Conservation (phyloP, 2,797 vertebrate species). For the Catharus ustulatus region DNA sequence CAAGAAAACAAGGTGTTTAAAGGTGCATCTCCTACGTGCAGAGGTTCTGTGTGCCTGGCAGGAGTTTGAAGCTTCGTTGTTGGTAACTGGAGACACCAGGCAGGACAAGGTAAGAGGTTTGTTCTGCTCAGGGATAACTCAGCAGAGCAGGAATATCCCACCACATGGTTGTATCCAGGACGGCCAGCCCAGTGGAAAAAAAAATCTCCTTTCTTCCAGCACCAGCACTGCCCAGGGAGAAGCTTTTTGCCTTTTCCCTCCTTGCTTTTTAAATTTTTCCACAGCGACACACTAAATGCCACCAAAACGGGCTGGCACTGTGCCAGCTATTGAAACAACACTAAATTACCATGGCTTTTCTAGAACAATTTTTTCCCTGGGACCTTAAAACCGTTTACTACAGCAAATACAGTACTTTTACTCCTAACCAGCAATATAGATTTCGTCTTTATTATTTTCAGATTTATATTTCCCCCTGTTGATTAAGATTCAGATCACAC, state of each 20-base stretch:
- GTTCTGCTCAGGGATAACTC: not conserved
- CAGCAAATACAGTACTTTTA: slow-evolving; percentile 53
- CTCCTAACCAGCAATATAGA: slow-evolving; percentile 64
- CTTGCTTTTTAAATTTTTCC: slow-evolving; percentile 1
- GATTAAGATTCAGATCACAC: slow-evolving; percentile 68
- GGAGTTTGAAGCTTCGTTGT: not conserved
- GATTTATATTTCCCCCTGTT: slow-evolving; percentile 55
- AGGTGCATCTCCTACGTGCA: not conserved
- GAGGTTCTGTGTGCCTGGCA: not conserved
- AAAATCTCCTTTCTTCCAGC: not conserved
- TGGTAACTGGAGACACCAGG: not conserved
- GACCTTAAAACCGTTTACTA: slow-evolving; percentile 27
- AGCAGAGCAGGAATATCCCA: not conserved
- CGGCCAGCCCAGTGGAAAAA: accelerated
- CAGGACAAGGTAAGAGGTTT: not conserved
- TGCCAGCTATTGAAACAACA: slow-evolving; percentile 14
- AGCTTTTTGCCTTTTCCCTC: not conserved
- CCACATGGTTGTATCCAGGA: accelerated
- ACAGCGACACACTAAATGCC: not conserved
- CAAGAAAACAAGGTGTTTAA: not conserved
- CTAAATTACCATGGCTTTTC: slow-evolving; percentile 25
- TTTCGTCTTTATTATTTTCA: slow-evolving; percentile 66
- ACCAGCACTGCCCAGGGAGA: not conserved
- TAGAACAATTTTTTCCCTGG: slow-evolving; percentile 29
- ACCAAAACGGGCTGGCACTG: not conserved